Conservation (phyloP, 2,113 vertebrate genomes). For the Cyanocitta stelleri region DNA sequence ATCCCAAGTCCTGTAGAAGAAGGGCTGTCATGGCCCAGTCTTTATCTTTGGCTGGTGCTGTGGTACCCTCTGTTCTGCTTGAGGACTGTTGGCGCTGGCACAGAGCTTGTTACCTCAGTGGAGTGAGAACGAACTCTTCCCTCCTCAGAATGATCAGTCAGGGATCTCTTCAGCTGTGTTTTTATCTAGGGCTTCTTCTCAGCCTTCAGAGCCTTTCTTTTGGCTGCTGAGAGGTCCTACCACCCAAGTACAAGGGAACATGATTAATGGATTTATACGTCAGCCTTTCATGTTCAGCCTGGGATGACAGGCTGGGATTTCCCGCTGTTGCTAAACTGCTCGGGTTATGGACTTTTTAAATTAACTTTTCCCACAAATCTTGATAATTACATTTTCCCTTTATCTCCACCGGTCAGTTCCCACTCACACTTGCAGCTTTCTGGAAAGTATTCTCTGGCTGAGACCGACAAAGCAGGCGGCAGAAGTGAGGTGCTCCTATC, state of each 20-base stretch:
- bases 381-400: background rate
- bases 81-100: background rate
- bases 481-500: background rate
- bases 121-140: background rate
- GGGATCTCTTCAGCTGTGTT: background rate
- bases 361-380: background rate
- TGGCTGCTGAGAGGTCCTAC: background rate
- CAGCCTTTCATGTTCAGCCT: background rate
- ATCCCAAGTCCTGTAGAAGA: background rate
- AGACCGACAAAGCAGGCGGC: background rate
- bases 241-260: background rate
- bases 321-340: background rate
- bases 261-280: background rate
- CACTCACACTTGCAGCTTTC: background rate
- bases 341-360: background rate
- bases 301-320: background rate
- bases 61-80: background rate
- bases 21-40: background rate
- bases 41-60: background rate
- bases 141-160: background rate
- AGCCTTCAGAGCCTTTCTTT: background rate
- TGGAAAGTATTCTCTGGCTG: background rate
- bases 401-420: background rate
- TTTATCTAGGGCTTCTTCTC: background rate
- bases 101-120: background rate